Evolutionary conservation across 2,113 vertebrate genomes (phyloP).

Genomic region (Ochotona princeps): DNA sequence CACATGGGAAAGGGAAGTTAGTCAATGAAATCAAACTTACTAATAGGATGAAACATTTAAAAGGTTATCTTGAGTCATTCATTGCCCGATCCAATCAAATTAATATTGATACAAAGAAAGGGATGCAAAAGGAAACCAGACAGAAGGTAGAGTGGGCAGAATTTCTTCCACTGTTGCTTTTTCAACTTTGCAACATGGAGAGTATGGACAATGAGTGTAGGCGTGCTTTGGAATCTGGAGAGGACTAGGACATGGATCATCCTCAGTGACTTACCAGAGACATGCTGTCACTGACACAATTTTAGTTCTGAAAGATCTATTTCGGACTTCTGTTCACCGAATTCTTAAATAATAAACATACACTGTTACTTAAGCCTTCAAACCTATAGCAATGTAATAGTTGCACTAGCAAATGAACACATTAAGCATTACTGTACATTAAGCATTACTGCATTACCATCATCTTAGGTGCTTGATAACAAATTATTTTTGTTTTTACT

Average conservation of each 20-base stretch:
- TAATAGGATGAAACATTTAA: neutral
- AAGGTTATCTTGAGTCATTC: neutral
- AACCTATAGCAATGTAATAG: neutral
- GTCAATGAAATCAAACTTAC: neutral
- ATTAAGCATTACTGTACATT: no score
- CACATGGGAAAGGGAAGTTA: neutral
- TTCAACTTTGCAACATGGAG: no score
- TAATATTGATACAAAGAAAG: accelerated
- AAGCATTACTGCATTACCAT: neutral
- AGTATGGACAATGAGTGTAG: neutral
- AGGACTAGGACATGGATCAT: neutral
- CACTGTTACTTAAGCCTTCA: neutral
- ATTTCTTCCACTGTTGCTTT: accelerated
- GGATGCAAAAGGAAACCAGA: neutral
- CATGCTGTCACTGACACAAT: neutral
- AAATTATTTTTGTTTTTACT: constrained; percentile 43
- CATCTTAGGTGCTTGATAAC: neutral
- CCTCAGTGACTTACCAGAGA: neutral
- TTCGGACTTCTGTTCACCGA: neutral
- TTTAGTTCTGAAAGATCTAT: neutral
- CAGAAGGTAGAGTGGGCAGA: accelerated
- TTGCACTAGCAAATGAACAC: neutral
- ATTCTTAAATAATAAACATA: neutral
- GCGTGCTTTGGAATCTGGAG: neutral
- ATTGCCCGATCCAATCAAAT: neutral